These are phyloP conservation scores for Phycodurus eques DNA, from an alignment of 2,113 vertebrate species.

Conservation along the genomic window DNA sequence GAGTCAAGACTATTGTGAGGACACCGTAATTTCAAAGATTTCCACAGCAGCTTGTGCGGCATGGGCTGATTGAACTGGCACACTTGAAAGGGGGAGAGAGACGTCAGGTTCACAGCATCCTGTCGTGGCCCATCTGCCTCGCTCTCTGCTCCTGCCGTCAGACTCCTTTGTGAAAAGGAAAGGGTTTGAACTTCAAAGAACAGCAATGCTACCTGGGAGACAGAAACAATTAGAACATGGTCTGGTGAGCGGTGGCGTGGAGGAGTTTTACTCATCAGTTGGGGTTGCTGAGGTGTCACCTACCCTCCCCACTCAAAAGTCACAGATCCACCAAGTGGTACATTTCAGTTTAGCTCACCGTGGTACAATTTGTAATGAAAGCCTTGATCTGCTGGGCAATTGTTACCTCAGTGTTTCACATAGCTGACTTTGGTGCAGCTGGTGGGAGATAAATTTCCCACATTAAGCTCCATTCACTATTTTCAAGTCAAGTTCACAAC, in stretches of 20 bases:
- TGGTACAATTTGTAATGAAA: neutral
- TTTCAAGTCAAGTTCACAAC: neutral
- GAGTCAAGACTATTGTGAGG: constrained; percentile 80
- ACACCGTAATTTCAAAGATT: constrained; percentile 78
- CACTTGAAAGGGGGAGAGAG: constrained; percentile 80
- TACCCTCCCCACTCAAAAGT: constrained; percentile 32
- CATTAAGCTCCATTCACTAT: neutral
- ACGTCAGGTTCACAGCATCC: constrained; percentile 77
- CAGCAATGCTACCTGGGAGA: constrained; percentile 68
- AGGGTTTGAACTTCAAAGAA: constrained; percentile 79
- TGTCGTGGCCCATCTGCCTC: constrained; percentile 79
- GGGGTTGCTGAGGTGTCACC: neutral
- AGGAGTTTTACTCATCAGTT: neutral
- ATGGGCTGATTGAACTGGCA: constrained; percentile 77
- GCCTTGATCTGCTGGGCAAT: neutral
- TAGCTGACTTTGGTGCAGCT: neutral
- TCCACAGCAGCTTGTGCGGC: constrained; percentile 79
- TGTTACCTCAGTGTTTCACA: neutral
- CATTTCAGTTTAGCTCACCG: neutral
- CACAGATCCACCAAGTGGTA: neutral
- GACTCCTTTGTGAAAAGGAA: constrained; percentile 74
- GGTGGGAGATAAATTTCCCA: neutral
- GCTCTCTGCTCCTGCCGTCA: constrained; percentile 66
- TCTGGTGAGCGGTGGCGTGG: constrained; percentile 61
- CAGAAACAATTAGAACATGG: constrained; percentile 78